Conservation (phyloP, 1,140 invertebrate species). For the Cardiocondyla obscurior region DNA sequence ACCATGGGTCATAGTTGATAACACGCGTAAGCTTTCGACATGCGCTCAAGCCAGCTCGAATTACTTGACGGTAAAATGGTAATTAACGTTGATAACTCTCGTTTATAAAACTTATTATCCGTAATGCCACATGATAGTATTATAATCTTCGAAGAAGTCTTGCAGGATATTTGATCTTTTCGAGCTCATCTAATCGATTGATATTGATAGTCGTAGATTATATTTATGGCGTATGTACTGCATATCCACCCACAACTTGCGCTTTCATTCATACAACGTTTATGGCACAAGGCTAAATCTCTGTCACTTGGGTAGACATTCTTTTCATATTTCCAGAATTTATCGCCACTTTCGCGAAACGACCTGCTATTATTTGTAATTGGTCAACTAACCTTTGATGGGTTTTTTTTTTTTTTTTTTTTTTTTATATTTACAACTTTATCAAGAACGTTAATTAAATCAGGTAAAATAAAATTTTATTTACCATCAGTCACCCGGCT, state of each 20-base stretch:
- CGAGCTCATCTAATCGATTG: slow-evolving; percentile 15
- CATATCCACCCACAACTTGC: slow-evolving; percentile 49
- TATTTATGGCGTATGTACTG: slow-evolving; percentile 7
- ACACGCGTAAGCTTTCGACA: not conserved
- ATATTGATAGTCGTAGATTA: slow-evolving; percentile 23
- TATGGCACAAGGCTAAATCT: slow-evolving; percentile 56
- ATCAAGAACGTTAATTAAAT: not conserved
- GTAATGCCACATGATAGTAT: not conserved
- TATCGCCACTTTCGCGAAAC: not conserved
- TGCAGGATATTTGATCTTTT: slow-evolving; percentile 19
- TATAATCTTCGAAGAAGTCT: not conserved
- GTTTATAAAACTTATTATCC: not conserved
- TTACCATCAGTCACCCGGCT: not conserved
- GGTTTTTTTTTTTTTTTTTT: too few relatives aligned
- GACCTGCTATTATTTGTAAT: not conserved
- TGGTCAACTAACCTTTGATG: slow-evolving; percentile 8
- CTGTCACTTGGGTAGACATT: slow-evolving; percentile 15
- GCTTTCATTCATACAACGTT: slow-evolving; percentile 56
- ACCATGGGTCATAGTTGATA: not conserved
- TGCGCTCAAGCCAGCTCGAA: not conserved
- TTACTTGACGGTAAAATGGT: not conserved
- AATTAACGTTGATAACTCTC: slow-evolving; percentile 15
- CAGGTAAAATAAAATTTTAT: not conserved
- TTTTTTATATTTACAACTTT: not conserved
- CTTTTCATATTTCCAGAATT: slow-evolving; percentile 47